Conservation (phyloP, 2,888 invertebrate species). For the Sinopyrophorus schimmeli region DNA sequence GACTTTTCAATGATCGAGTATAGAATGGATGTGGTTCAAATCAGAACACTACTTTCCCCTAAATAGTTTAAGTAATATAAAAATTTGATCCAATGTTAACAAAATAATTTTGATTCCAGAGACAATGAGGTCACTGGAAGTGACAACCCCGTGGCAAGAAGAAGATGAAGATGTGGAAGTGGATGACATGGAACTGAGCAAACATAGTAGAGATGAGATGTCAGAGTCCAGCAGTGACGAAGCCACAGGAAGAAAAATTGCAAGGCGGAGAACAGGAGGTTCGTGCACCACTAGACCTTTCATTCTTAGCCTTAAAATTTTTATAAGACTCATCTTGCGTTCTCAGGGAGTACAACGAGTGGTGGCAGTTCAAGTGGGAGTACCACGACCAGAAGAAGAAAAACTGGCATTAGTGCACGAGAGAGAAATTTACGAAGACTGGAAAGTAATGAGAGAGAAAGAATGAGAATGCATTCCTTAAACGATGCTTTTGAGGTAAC, state of each 20-base stretch:
- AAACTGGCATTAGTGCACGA: slow-evolving; percentile 65
- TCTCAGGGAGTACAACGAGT: slow-evolving; percentile 53
- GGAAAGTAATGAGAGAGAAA: slow-evolving; percentile 77
- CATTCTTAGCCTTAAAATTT: slow-evolving; percentile 23
- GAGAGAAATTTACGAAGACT: slow-evolving; percentile 73
- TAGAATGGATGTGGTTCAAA: no score
- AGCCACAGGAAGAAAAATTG: slow-evolving; percentile 49
- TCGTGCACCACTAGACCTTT: slow-evolving; percentile 23
- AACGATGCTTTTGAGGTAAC: slow-evolving; percentile 77
- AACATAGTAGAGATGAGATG: slow-evolving; percentile 48
- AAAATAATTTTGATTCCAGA: slow-evolving; percentile 15
- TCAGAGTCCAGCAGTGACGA: slow-evolving; percentile 54
- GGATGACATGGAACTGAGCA: slow-evolving; percentile 53
- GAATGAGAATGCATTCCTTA: slow-evolving; percentile 79
- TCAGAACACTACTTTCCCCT: no score
- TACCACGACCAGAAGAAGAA: slow-evolving; percentile 57
- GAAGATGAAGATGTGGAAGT: slow-evolving; percentile 56
- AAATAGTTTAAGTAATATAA: no score
- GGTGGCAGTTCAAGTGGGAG: slow-evolving; percentile 51
- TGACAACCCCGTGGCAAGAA: slow-evolving; percentile 54
- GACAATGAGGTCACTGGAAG: slow-evolving; percentile 53
- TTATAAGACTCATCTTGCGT: slow-evolving; percentile 23
- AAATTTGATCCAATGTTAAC: no score
- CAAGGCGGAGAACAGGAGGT: slow-evolving; percentile 53
- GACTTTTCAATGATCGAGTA: no score